These are phyloP conservation scores for Rhopalosiphum padi DNA, from an alignment of 1,140 invertebrate species.

Conservation along the genomic window DNA sequence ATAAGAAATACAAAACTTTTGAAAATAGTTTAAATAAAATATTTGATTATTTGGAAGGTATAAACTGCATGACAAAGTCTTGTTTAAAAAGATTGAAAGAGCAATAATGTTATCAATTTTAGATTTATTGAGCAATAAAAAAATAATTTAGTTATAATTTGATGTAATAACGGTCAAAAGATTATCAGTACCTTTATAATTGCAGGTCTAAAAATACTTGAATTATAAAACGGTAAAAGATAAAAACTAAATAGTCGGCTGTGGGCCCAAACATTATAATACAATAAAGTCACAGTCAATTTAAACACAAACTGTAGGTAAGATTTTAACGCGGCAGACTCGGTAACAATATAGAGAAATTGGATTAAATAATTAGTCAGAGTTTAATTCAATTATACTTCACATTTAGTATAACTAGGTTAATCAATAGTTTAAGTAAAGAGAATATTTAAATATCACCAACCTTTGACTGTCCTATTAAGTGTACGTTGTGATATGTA, in stretches of 20 bases:
- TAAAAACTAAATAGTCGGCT: neutral
- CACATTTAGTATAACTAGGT: neutral
- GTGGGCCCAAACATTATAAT: neutral
- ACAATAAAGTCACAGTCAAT: neutral
- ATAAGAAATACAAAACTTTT: neutral
- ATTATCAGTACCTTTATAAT: conserved; percentile 3
- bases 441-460: neutral
- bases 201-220: neutral
- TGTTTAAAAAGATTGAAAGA: neutral
- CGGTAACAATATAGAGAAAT: neutral
- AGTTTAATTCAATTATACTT: neutral
- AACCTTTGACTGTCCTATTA: neutral
- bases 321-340: neutral
- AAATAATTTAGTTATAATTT: neutral
- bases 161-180: neutral
- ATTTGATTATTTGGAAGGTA: neutral
- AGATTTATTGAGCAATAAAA: conserved; percentile 2
- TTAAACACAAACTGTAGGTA: neutral
- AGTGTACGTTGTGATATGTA: neutral
- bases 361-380: conserved; percentile 19
- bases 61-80: neutral
- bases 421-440: neutral
- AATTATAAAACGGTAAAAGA: neutral
- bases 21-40: neutral
- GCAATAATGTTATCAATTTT: neutral